Base-by-base conservation (phyloP, 2,888 invertebrate species). In the Deladenus siricidicola region DNA sequence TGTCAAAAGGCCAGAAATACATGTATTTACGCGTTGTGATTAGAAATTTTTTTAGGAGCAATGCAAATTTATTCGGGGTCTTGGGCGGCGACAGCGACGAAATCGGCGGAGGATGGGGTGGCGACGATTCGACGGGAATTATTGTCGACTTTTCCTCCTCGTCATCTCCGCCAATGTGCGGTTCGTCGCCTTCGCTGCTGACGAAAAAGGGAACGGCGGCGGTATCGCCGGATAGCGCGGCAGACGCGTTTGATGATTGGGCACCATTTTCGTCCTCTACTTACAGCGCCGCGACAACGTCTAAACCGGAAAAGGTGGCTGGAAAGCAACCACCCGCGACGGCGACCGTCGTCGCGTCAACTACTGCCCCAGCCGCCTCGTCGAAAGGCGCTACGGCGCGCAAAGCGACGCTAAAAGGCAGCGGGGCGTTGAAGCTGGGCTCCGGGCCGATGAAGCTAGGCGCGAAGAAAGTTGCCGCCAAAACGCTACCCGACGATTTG, bases 381-480 rank as follows among this genome's bases (percentile, higher is more conserved):
- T 23, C 30, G 19, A 34, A 28, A 53, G 4, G 4, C 3, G n/a
- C 39, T 19, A 53, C 19, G 34, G 39, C n/a, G 34, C 14, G 6
- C 8, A 6, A 6, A 34, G 39, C 14, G 8, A 34, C 6, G 39
- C 14, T 14, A 34, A 34, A 34, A 34, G 39, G 39, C n/a, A n/a
- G n/a, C 39, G 39, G 39, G 14, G 39, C 39, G 6, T 14, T 34
- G 14, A 34, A 34, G 14, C 14, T 34, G 39, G 39, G 39, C n/a
- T n/a, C n/a, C 39, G 53, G 53, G n/a, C 53, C 53, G 17, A 14
- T 53, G 39, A 53, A 53, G 53, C 24, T 53, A 17, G 53, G 53
- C 6, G 53, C 53, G n/a, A 53, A 53, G 39, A 53, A 53, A 53
- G 19, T 53, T 23, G 24, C 3, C n/a, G 19, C n/a, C 21, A 29